These are phyloP conservation scores for Cenopis cana DNA, from an alignment of 2,888 invertebrate genomes.

Conservation along the genomic window DNA sequence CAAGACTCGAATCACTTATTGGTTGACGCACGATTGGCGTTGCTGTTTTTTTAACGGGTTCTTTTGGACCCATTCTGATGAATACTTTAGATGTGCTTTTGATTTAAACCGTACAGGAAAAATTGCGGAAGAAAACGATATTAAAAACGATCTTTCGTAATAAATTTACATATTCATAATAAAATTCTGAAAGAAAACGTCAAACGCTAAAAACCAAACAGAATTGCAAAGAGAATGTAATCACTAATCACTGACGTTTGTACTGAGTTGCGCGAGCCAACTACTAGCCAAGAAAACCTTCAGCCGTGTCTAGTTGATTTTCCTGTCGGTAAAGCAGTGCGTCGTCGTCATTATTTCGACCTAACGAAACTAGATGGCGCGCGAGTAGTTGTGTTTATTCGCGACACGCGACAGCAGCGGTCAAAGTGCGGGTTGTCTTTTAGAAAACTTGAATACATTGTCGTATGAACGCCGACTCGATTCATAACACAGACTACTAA, in stretches of 20 bases:
- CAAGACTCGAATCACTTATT: slow-evolving; percentile 71
- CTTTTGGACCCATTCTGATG: slow-evolving; percentile 66
- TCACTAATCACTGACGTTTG: too few relatives aligned
- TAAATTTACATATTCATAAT: background rate
- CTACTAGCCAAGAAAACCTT: slow-evolving; percentile 29
- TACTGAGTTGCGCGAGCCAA: too few relatives aligned
- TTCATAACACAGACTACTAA: too few relatives aligned
- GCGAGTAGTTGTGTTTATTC: slow-evolving; percentile 53
- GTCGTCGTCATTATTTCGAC: slow-evolving; percentile 24
- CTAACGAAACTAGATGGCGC: slow-evolving; percentile 60
- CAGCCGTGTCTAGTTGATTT: slow-evolving; percentile 29
- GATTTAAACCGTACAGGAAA: background rate
- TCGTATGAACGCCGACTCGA: slow-evolving; percentile 55
- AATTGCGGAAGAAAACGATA: background rate
- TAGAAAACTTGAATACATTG: slow-evolving; percentile 54
- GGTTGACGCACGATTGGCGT: slow-evolving; percentile 58
- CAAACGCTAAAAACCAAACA: too few relatives aligned
- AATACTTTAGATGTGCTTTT: background rate
- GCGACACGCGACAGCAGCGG: slow-evolving; percentile 58
- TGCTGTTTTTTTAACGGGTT: slow-evolving; percentile 60
- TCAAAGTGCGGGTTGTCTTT: slow-evolving; percentile 64
- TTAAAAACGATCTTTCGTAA: background rate
- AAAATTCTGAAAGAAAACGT: background rate
- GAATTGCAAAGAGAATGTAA: too few relatives aligned
- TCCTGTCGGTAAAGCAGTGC: slow-evolving; percentile 63